Conservation (phyloP, 1,140 invertebrate species). For the Drosophila auraria region DNA sequence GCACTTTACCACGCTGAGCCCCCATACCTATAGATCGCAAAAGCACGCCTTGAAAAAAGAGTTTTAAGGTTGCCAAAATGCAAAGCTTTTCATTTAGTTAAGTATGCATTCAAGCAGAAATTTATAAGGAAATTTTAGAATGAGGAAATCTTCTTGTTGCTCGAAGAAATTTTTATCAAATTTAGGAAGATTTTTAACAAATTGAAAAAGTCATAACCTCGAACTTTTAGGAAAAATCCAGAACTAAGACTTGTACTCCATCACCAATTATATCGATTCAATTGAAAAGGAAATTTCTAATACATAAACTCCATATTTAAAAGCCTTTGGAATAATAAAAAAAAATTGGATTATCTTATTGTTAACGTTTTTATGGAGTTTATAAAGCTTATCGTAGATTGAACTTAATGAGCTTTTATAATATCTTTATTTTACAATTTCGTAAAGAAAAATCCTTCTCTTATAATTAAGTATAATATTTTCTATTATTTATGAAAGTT, state of each 20-base stretch:
- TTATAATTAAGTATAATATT: not conserved
- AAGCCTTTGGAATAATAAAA: too few relatives aligned
- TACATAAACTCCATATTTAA: not conserved
- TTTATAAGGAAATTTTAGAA: slow-evolving; percentile 16
- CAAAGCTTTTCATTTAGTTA: slow-evolving; percentile 43
- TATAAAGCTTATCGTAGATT: too few relatives aligned
- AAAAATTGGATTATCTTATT: too few relatives aligned
- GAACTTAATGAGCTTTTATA: too few relatives aligned
- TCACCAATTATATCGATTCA: not conserved
- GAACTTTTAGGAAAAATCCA: not conserved
- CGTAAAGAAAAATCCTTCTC: not conserved
- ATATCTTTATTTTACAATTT: too few relatives aligned
- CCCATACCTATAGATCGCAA: not conserved
- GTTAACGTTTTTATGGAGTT: too few relatives aligned
- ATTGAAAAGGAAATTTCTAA: not conserved
- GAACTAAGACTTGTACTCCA: not conserved
- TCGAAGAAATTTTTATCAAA: slow-evolving; percentile 15
- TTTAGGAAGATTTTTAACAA: not conserved
- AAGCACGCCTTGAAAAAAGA: slow-evolving; percentile 16
- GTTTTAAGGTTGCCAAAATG: slow-evolving; percentile 28
- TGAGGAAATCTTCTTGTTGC: slow-evolving; percentile 24
- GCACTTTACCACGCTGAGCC: slow-evolving; percentile 4
- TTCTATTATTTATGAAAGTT: too few relatives aligned
- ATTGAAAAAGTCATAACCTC: not conserved
- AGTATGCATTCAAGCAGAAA: slow-evolving; percentile 35